Evolutionary conservation across 2,888 invertebrate species (phyloP).

Genomic region (Tinea trinotella): DNA sequence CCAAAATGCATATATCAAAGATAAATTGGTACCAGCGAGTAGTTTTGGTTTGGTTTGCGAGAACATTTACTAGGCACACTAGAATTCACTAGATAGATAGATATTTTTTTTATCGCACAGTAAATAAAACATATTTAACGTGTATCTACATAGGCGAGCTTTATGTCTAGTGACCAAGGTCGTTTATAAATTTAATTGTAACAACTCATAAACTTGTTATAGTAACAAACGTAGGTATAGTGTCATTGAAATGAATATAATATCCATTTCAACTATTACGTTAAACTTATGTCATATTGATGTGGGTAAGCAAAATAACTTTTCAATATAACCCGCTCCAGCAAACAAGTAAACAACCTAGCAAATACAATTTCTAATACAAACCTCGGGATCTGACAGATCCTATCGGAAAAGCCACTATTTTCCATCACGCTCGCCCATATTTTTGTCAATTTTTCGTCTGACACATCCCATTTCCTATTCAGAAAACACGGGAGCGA

Average conservation of each 20-base stretch:
- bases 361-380: constrained; percentile 47
- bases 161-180: too few species aligned
- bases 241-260: background rate
- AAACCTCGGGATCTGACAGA: constrained; percentile 46
- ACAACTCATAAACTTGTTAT: too few species aligned
- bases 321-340: constrained; percentile 22
- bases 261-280: background rate
- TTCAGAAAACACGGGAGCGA: constrained; percentile 68
- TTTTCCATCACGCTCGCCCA: constrained; percentile 59
- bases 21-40: too few species aligned
- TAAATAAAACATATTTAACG: too few species aligned
- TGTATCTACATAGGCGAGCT: too few species aligned
- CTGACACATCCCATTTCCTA: constrained; percentile 69
- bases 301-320: constrained; percentile 1
- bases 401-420: constrained; percentile 65
- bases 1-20: too few species aligned
- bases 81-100: too few species aligned
- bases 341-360: constrained; percentile 52
- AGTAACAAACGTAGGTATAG: too few species aligned
- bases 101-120: too few species aligned
- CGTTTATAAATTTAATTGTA: too few species aligned
- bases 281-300: background rate
- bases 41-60: too few species aligned
- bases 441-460: constrained; percentile 72
- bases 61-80: too few species aligned